Base-by-base conservation (phyloP, 2,888 invertebrate species). In the Pomacea canaliculata region DNA sequence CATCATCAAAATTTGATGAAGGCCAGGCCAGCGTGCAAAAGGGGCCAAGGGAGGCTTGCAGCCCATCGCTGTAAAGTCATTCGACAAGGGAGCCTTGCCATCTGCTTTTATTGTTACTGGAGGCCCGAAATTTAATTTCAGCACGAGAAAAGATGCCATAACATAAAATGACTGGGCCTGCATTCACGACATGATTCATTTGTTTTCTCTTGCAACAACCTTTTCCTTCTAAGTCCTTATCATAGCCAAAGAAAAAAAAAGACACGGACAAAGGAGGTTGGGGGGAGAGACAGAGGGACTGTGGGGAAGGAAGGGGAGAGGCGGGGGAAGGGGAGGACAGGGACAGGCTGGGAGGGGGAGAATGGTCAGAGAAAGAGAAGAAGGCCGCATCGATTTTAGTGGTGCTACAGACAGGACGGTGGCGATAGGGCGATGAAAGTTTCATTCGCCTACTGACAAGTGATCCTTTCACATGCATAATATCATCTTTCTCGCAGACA, bases 181-280 rank as follows among this genome's bases (percentile, higher is more conserved):
- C 66, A 71, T 68, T 75, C 74, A 49, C 73, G 71, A 78, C 71
- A 71, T 78, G 78, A 78, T 78, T 78, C 78, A 71, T 75, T 75
- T 78, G 78, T 78, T 78, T 78, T 78, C 73, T 65, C 71, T 68
- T 51, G 69, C 49, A 63, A 75, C 67, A 66, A 56, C 51, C 51
- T 56, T 56, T 56, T 56, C 51, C 51, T 56, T 56, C 51, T 56
- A 10, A 56, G 51, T 56, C 51, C 51, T 56, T 16, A 56, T 56
- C 51, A 16, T 56, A 16, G 51, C 51, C 51, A 8, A 56, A 56
- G 8, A 56, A 56, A 56, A 16, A 16, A 10, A 56, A 56, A 16
- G 49, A 68, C 9, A 1, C 48, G 7, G 49, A 49, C 49, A 68
- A n/a, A 68, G 19, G 18, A 51, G 27, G 51, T 56, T 10, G 4